Evolutionary conservation across 2,888 invertebrate genomes (phyloP), one percentile per base, ranked within the genome.

Genomic region (Melangyna quadrimaculata): DNA sequence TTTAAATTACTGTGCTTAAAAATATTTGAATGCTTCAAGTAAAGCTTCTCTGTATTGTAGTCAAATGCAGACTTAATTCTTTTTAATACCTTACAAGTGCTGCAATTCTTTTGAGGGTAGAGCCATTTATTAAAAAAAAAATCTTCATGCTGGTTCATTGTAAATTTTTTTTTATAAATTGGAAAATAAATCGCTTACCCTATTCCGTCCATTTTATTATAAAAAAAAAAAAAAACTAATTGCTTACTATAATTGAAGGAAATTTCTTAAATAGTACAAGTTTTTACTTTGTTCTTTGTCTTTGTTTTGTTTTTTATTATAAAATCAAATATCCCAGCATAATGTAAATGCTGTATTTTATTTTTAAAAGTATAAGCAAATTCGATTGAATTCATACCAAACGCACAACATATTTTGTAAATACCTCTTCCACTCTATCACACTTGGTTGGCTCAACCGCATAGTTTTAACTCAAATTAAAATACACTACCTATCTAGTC

Each of bases 191-290:
- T 69, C 45, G 80, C 80, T 86, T 81, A 81, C 81, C 86, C 86
- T 78, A 81, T 65, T 86, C 86, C 86, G 86, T 86, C 86, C 86
- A 81, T 86, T 86, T 86, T 70, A 77, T 81, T 81, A 73, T 70
- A 51, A 63, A 32, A 65, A 45, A 32, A 59, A 14, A 35, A 59
- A 35, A 19, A n/a, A 78, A 65, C 65, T 63, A 40, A 53, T 81
- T 71, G 40, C 51, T 72, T 77, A 35, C 48, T 57, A 69, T 48
- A 67, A 59, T 53, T 77, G 40, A 61, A 61, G 14, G 19, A 35
- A 17, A 63, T 29, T 19, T 65, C 8, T 61, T 8, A 32, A 48
- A 32, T 22, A 67, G 32, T 67, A 65, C 37, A 32, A 32, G 3
- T 29, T 17, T 24, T 51, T 35, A n/a, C 14, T 35, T 51, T 9